Evolutionary conservation across 2,888 invertebrate species (phyloP), one percentile per base, ranked within the genome.

Genomic region (Phymatocera aterrima): DNA sequence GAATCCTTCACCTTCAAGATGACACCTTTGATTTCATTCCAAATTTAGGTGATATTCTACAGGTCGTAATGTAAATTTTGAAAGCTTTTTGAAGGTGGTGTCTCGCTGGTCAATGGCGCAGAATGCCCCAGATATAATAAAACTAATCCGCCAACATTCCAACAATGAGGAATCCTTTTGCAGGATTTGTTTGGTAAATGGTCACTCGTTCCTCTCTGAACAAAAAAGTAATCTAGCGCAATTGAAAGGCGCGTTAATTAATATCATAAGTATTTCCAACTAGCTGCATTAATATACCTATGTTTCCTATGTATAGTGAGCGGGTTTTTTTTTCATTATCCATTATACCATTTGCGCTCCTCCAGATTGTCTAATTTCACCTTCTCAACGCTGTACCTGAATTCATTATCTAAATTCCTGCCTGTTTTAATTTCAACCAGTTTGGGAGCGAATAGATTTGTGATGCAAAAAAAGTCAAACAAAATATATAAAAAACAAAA

Each of bases 391-490:
- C 46, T 40, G 21, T 68, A 68, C 68, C 68, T 68, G 68, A 68
- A 68, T 68, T 68, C 68, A 46, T 68, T 68, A 68, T 68, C 68
- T 68, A 68, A 40, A 68, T 28, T 24, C 24, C n/a, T 43, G 12
- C 24, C 43, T 24, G 43, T 68, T n/a, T 68, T 21, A n/a, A 43
- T 24, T 10, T 46, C 15, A 46, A 37, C 64, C 37, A n/a, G 37
- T 37, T 37, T n/a, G 21, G 37, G 37, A 46, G n/a, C 37, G 6
- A 64, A 34, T 61, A 6, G 18, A 61, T 61, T 61, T 37, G n/a
- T n/a, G 0, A 24, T 18, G n/a, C n/a, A n/a, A n/a, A n/a, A n/a
- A n/a, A n/a, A n/a, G n/a, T n/a, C n/a, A n/a, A n/a, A n/a, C n/a
- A n/a, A 54, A n/a, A 54, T 18, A n/a, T 54, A 4, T 48, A 60